Conservation (phyloP, 2,113 vertebrate species). For the Campylorhamphus procurvoides region DNA sequence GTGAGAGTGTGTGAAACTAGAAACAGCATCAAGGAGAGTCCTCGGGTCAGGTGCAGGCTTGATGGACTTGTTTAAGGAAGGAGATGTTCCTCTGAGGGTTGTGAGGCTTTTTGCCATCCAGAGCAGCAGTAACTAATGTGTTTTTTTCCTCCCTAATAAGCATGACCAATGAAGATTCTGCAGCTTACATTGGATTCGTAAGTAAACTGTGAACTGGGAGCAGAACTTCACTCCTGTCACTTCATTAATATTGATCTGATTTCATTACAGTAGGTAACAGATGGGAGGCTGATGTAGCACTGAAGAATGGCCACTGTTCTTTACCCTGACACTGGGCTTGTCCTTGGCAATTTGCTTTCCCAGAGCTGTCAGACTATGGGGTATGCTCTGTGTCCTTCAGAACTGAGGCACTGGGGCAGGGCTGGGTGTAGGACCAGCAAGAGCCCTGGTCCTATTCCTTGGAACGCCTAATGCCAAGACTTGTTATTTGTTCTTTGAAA, state of each 20-base stretch:
- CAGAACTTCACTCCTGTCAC: neutral
- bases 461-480: neutral
- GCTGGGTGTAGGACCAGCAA: neutral
- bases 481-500: neutral
- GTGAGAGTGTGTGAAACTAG: neutral
- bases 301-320: neutral
- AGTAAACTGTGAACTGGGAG: neutral
- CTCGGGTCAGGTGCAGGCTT: neutral
- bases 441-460: neutral
- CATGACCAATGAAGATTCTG: neutral
- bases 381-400: neutral
- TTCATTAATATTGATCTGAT: slow-evolving; percentile 37
- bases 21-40: neutral
- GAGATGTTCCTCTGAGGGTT: neutral
- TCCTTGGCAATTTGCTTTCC: neutral
- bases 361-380: neutral
- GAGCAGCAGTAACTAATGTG: neutral
- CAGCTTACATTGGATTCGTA: neutral
- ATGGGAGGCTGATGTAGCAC: neutral
- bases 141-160: neutral
- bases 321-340: neutral
- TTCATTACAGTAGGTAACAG: neutral
- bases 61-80: neutral
- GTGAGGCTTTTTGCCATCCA: neutral
- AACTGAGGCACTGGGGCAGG: neutral